Evolutionary conservation across 1,140 invertebrate species (phyloP).

Genomic region (Aleiodes sp.): DNA sequence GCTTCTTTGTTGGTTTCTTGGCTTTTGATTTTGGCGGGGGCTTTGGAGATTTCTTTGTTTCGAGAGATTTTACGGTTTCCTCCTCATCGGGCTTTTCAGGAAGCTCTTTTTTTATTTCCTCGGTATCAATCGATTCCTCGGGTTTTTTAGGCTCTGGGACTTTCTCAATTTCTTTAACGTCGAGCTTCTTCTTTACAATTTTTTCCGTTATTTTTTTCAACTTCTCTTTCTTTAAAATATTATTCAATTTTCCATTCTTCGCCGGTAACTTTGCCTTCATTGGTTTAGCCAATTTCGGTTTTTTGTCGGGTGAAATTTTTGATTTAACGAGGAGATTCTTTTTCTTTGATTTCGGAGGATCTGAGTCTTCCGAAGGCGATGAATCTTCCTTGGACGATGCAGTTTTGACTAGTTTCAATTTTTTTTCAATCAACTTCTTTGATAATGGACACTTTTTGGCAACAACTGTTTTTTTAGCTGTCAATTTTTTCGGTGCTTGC

Average conservation of each 20-base stretch:
- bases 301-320: constrained; percentile 44
- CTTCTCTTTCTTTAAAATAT: constrained; percentile 53
- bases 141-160: constrained; percentile 44
- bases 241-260: constrained; percentile 53
- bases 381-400: constrained; percentile 38
- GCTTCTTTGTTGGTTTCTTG: constrained; percentile 43
- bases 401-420: constrained; percentile 61
- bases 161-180: constrained; percentile 54
- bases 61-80: background rate
- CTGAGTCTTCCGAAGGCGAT: constrained; percentile 42
- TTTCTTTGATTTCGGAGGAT: constrained; percentile 45
- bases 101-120: constrained; percentile 43
- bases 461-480: constrained; percentile 61
- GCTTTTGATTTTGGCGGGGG: background rate
- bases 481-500: constrained; percentile 50
- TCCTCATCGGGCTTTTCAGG: background rate
- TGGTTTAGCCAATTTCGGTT: constrained; percentile 55
- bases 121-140: constrained; percentile 40
- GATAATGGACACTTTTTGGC: constrained; percentile 57
- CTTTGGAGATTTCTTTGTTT: constrained; percentile 1
- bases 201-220: constrained; percentile 56
- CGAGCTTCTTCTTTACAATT: constrained; percentile 53
- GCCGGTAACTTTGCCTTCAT: constrained; percentile 55
- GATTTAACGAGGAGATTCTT: constrained; percentile 30
- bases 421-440: constrained; percentile 60